These are phyloP conservation scores for Drosophila elegans DNA, from an alignment of 1,140 invertebrate species.

Conservation along the genomic window DNA sequence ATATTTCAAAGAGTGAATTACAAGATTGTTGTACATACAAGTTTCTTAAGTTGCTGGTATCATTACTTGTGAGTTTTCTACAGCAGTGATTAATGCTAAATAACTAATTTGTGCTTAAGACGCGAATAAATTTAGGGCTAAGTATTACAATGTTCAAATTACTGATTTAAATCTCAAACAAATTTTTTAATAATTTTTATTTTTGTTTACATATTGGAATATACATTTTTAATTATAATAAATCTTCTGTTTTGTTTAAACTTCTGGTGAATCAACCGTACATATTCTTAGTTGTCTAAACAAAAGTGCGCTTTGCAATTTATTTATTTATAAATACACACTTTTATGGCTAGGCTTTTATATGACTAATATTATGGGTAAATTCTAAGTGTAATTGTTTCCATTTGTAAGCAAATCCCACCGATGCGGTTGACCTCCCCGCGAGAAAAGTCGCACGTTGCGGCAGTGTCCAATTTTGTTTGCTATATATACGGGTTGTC, in stretches of 20 bases:
- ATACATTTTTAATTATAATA: no score
- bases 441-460: slow-evolving; percentile 30
- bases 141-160: neutral
- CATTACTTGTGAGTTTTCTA: neutral
- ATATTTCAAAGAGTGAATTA: no score
- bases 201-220: no score
- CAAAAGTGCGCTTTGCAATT: slow-evolving; percentile 1
- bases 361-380: slow-evolving; percentile 21
- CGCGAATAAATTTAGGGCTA: neutral
- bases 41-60: no score
- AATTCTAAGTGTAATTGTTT: slow-evolving; percentile 2
- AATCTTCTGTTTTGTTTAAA: neutral
- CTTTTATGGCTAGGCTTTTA: neutral
- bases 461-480: slow-evolving; percentile 2
- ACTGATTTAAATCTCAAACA: no score
- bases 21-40: neutral
- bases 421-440: slow-evolving; percentile 13
- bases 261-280: neutral
- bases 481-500: slow-evolving; percentile 36
- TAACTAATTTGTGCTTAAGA: no score
- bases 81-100: no score
- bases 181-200: no score
- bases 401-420: slow-evolving; percentile 4
- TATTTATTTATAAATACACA: neutral
- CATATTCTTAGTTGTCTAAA: neutral